Conservation (phyloP, 2,113 vertebrate species). For the Elachura formosa region DNA sequence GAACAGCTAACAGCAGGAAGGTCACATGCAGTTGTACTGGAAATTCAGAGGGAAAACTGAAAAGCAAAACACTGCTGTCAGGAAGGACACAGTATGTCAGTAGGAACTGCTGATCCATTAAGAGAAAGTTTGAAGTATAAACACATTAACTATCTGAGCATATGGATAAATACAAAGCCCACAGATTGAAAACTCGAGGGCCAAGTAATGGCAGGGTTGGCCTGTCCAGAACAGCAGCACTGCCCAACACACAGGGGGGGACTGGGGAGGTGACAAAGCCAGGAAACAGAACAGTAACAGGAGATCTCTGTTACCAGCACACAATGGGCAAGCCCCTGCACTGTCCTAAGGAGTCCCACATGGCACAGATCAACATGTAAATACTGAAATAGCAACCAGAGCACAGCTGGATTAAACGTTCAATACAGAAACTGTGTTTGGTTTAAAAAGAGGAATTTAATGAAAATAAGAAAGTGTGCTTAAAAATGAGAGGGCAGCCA, state of each 20-base stretch:
- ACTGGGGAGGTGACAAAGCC: background rate
- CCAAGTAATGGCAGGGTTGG: background rate
- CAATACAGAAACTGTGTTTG: background rate
- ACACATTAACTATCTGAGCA: background rate
- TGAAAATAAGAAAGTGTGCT: background rate
- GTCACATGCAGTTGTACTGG: background rate
- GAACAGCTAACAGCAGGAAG: background rate
- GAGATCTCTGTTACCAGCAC: background rate
- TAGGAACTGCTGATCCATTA: background rate
- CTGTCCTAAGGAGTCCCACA: background rate
- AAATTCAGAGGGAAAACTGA: background rate
- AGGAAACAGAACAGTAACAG: background rate
- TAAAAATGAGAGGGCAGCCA: background rate
- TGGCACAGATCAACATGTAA: background rate
- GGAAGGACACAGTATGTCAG: background rate
- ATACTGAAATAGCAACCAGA: background rate
- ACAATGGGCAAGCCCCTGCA: background rate
- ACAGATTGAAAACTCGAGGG: background rate
- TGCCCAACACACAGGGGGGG: rapidly evolving
- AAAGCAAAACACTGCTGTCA: background rate
- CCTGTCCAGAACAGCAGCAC: background rate
- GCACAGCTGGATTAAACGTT: background rate
- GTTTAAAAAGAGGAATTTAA: background rate
- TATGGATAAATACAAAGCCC: background rate
- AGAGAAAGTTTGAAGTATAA: background rate